Percentiles rank a stretch among this genome's conserved stretches.
Evolutionary conservation across 1,140 invertebrate genomes (phyloP).

Genomic region (Polyergus mexicanus): DNA sequence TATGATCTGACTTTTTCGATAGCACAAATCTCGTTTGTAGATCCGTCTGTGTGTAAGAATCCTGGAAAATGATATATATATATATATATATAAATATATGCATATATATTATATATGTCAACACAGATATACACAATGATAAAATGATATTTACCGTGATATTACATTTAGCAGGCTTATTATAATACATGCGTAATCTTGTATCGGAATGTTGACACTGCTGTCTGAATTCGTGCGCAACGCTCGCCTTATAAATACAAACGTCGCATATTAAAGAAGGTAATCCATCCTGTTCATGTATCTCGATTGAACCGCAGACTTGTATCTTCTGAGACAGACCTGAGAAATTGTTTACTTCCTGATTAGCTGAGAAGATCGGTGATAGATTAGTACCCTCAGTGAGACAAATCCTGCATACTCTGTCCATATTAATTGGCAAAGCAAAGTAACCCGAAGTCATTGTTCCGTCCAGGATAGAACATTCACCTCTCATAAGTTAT

Average conservation of each 20-base stretch:
- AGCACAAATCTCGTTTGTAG: slow-evolving; percentile 74
- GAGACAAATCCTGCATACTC: slow-evolving; percentile 83
- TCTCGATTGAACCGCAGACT: slow-evolving; percentile 83
- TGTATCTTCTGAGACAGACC: slow-evolving; percentile 82
- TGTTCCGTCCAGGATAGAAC: slow-evolving; percentile 30
- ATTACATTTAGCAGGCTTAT: slow-evolving; percentile 81
- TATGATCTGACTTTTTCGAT: slow-evolving; percentile 72
- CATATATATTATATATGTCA: neutral
- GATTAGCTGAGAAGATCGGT: slow-evolving; percentile 80
- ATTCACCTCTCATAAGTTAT: slow-evolving; percentile 8
- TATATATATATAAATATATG: slow-evolving; percentile 22
- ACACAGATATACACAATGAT: neutral
- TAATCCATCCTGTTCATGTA: slow-evolving; percentile 84
- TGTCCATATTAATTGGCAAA: slow-evolving; percentile 81
- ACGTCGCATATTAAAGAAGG: slow-evolving; percentile 84
- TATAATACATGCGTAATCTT: slow-evolving; percentile 81
- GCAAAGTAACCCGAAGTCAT: slow-evolving; percentile 81
- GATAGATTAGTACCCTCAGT: slow-evolving; percentile 81
- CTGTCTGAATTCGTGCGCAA: slow-evolving; percentile 84
- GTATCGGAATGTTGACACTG: slow-evolving; percentile 84
- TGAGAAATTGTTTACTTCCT: slow-evolving; percentile 74
- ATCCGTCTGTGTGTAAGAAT: slow-evolving; percentile 84
- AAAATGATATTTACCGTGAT: slow-evolving; percentile 74
- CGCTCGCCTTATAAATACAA: slow-evolving; percentile 83
- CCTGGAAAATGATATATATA: slow-evolving; percentile 70